Percentiles rank a stretch among this genome's conserved stretches.
These are phyloP conservation scores for Empidonax alnorum DNA, from an alignment of 2,113 vertebrate species.

Conservation along the genomic window DNA sequence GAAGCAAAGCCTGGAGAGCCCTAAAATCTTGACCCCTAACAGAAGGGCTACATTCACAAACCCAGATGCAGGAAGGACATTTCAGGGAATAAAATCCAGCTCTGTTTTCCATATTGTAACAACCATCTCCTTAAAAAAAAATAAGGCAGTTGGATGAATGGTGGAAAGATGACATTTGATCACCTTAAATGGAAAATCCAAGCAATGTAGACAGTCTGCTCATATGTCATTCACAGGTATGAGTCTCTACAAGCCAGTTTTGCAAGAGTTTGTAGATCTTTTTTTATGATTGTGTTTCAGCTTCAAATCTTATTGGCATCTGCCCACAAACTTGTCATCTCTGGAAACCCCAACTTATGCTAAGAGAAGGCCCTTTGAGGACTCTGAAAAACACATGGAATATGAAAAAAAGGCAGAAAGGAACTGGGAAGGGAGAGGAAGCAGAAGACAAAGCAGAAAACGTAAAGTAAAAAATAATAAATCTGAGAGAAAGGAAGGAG, in stretches of 20 bases:
- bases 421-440: neutral
- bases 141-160: neutral
- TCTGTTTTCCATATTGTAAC: neutral
- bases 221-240: constrained; percentile 16
- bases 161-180: neutral
- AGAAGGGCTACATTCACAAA: neutral
- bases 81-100: neutral
- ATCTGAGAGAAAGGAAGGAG: neutral
- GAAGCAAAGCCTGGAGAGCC: neutral
- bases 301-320: constrained; percentile 20
- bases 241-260: constrained; percentile 51
- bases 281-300: constrained; percentile 7
- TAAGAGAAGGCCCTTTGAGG: neutral
- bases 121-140: neutral
- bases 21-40: neutral
- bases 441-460: neutral
- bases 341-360: constrained; percentile 6
- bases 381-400: neutral
- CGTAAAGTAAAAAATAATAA: neutral
- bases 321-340: constrained; percentile 41
- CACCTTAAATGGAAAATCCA: constrained; percentile 54
- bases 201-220: neutral
- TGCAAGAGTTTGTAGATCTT: constrained; percentile 43
- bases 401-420: neutral
- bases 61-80: neutral